Conservation (phyloP, 2,797 vertebrate species). For the Distichodus sexfasciatus region DNA sequence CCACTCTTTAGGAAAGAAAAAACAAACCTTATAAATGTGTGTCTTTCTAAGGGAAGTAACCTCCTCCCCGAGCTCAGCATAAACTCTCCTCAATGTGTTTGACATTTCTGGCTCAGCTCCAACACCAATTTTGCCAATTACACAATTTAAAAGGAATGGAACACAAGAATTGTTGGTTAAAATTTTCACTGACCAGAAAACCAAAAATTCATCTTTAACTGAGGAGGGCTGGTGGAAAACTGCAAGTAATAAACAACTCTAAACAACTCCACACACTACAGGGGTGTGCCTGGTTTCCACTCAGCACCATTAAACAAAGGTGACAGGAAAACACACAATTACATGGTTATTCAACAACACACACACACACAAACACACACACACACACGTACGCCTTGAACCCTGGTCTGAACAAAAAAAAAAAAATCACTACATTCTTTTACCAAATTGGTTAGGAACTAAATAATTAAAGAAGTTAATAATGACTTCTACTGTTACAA, state of each 20-base stretch:
- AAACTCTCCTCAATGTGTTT: not conserved
- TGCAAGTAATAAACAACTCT: slow-evolving; percentile 1
- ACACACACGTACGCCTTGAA: not conserved
- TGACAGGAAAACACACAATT: slow-evolving; percentile 1
- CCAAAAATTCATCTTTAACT: not conserved
- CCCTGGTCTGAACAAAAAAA: too few species aligned
- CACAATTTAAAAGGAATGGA: not conserved
- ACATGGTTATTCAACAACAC: not conserved
- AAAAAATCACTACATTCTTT: too few species aligned
- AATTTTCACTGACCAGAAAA: not conserved
- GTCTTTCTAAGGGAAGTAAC: too few species aligned
- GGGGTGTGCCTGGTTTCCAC: slow-evolving; percentile 27
- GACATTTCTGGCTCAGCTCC: not conserved
- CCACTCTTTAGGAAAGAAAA: too few species aligned
- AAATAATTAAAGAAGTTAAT: too few species aligned
- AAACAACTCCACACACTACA: slow-evolving; percentile 14
- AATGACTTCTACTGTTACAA: too few species aligned
- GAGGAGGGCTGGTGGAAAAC: not conserved
- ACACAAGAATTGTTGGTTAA: not conserved
- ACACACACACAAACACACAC: not conserved
- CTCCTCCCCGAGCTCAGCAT: too few species aligned
- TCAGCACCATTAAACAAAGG: slow-evolving; percentile 25
- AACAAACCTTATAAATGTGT: too few species aligned
- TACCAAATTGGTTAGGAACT: too few species aligned
- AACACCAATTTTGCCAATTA: not conserved